Conservation (phyloP, 1,140 invertebrate species). For the Tachypleus tridentatus region DNA sequence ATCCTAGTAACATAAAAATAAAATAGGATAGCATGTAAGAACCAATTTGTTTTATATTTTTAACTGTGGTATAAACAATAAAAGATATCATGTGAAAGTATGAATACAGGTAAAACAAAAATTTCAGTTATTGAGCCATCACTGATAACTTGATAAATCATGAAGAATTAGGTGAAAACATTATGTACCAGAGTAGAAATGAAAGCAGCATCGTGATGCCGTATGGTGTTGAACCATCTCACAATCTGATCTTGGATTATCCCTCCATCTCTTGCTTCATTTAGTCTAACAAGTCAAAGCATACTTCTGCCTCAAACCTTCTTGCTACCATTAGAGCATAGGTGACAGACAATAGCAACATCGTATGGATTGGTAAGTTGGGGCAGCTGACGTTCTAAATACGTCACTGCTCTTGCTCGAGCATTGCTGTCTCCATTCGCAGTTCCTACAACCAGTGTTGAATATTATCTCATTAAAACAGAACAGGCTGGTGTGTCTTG, state of each 20-base stretch:
- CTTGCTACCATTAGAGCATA: constrained; percentile 39
- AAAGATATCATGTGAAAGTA: not conserved
- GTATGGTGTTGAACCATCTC: constrained; percentile 45
- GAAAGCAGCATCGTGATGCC: constrained; percentile 43
- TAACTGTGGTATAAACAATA: no score
- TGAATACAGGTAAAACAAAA: no score
- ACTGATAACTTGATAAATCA: no score
- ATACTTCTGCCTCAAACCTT: constrained; percentile 34
- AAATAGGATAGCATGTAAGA: no score
- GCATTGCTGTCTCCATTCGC: constrained; percentile 27
- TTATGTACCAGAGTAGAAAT: constrained; percentile 41
- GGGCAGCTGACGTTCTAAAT: constrained; percentile 34
- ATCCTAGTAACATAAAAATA: constrained; percentile 35
- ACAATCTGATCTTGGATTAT: constrained; percentile 38
- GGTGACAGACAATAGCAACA: constrained; percentile 38
- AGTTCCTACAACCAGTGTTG: constrained; percentile 7
- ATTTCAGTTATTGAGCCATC: no score
- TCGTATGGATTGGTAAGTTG: constrained; percentile 37
- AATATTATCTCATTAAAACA: no score
- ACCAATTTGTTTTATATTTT: not conserved
- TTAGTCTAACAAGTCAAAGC: constrained; percentile 30
- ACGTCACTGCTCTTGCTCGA: constrained; percentile 29
- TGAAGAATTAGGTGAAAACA: no score
- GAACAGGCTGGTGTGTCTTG: no score
- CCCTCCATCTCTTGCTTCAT: constrained; percentile 31